These are phyloP conservation scores for Petroica traversi DNA, from an alignment of 2,113 vertebrate species.

Conservation along the genomic window DNA sequence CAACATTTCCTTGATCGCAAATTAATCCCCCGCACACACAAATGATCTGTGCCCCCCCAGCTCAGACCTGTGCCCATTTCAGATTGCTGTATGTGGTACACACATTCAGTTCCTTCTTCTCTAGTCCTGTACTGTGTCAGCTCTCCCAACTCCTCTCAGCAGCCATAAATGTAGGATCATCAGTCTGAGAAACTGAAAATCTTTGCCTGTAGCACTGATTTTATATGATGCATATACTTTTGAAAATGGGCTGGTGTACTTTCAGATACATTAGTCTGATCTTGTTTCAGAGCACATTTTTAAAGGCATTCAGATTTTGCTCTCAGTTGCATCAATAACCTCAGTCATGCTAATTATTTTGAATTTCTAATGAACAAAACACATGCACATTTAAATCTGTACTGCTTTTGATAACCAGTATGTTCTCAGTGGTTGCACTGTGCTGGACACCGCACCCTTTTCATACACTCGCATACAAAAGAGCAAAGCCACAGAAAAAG, in stretches of 20 bases:
- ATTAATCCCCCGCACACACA: neutral
- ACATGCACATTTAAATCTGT: neutral
- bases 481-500: constrained; percentile 6
- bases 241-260: neutral
- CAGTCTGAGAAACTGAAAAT: neutral
- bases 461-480: neutral
- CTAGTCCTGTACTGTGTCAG: neutral
- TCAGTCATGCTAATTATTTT: neutral
- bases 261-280: neutral
- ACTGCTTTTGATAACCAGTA: neutral
- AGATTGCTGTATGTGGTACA: neutral
- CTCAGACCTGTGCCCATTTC: neutral
- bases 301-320: neutral
- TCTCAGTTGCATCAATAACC: neutral
- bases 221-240: neutral
- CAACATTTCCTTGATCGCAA: neutral
- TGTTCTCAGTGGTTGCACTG: neutral
- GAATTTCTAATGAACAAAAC: neutral
- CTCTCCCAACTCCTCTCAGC: neutral
- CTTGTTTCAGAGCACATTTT: neutral
- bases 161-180: neutral
- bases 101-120: neutral
- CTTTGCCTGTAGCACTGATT: neutral
- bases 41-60: neutral
- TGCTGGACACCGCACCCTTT: neutral